phyloP scores from a whole-genome alignment of 2,797 vertebrate species.

The Spizella passerina region DNA sequence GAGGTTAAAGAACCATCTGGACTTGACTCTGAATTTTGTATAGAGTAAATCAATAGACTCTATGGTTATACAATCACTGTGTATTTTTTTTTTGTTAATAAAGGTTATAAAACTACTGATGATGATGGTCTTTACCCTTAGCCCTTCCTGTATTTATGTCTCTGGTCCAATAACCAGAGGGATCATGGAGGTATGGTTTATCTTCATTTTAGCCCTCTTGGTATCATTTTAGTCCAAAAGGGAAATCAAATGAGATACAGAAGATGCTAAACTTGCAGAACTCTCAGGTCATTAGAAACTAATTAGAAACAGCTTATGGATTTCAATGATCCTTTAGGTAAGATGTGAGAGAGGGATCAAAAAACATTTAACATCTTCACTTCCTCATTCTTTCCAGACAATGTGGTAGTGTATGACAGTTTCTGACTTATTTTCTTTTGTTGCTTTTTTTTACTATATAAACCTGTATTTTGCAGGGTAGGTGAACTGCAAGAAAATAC shows the following conservation, averaged over 20 bases:
- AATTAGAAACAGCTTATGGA: constrained; percentile 76
- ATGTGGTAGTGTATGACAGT: not conserved
- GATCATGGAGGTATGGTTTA: constrained; percentile 57
- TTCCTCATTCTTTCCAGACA: not conserved
- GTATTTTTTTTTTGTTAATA: constrained; percentile 20
- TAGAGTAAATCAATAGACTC: not conserved
- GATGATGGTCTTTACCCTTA: constrained; percentile 64
- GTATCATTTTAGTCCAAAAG: constrained; percentile 69
- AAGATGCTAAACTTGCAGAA: constrained; percentile 69
- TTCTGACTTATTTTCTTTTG: not conserved
- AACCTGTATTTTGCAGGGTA: not conserved
- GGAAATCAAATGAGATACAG: constrained; percentile 71
- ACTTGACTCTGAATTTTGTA: not conserved
- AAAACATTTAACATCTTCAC: constrained; percentile 51
- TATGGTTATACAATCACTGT: not conserved
- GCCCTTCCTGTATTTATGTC: constrained; percentile 66
- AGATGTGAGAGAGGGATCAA: not conserved
- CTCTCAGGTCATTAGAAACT: constrained; percentile 74
- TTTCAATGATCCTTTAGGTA: constrained; percentile 62
- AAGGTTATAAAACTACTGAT: constrained; percentile 44
- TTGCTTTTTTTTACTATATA: not conserved
- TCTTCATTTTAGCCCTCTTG: constrained; percentile 69
- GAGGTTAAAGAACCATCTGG: not conserved
- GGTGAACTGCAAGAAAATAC: not conserved
- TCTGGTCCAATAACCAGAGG: constrained; percentile 60